Evolutionary conservation across 1,140 invertebrate genomes (phyloP).

Genomic region (Oryctes rhinoceros): DNA sequence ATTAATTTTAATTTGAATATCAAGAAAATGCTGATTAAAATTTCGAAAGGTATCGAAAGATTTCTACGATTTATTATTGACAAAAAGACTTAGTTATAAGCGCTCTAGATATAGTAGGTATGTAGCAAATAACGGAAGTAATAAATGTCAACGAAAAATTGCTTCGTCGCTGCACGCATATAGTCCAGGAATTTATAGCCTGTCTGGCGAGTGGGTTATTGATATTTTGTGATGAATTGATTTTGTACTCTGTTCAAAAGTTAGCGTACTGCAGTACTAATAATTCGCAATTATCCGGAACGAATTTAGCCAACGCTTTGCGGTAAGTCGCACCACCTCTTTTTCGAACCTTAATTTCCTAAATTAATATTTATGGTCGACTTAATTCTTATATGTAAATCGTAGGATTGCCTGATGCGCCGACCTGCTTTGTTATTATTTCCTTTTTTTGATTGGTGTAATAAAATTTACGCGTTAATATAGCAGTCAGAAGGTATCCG

Average conservation of each 20-base stretch:
- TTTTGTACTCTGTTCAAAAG: background rate
- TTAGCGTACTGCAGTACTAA: background rate
- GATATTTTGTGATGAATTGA: background rate
- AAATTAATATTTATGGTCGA: background rate
- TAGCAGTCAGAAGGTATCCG: too few species aligned
- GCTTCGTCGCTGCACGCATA: background rate
- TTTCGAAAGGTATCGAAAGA: too few species aligned
- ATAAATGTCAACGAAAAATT: too few species aligned
- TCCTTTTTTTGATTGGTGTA: background rate
- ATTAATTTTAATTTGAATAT: too few species aligned
- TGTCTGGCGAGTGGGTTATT: background rate
- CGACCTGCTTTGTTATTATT: background rate
- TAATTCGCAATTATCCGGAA: conserved; percentile 17
- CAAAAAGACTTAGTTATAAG: too few species aligned
- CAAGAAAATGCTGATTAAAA: too few species aligned
- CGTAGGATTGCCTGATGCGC: background rate
- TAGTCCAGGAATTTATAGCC: background rate
- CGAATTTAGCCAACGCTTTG: background rate
- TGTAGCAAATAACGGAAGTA: too few species aligned
- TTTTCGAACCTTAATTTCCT: background rate
- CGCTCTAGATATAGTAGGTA: too few species aligned
- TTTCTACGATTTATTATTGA: too few species aligned
- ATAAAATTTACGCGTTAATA: too few species aligned
- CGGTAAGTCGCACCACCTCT: background rate
- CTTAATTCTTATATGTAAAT: background rate